These are phyloP conservation scores for Xiphorhynchus elegans DNA, from an alignment of 2,113 vertebrate species.

Conservation along the genomic window DNA sequence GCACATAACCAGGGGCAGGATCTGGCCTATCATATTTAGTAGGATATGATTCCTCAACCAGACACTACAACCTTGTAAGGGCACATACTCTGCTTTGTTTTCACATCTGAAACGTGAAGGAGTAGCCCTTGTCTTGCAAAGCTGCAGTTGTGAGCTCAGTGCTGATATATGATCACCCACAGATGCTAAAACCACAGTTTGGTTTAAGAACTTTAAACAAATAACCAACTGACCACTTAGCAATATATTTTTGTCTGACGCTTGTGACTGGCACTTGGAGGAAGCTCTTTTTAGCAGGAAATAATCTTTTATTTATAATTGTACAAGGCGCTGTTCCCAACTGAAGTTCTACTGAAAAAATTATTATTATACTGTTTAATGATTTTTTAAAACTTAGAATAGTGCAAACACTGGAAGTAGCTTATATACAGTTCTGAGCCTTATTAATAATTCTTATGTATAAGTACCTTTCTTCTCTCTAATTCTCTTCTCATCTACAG, in stretches of 20 bases:
- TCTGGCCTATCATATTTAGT: constrained; percentile 4
- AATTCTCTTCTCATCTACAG: not conserved
- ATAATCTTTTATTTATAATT: not conserved
- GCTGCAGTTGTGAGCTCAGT: not conserved
- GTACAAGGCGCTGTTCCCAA: not conserved
- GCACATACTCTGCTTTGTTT: not conserved
- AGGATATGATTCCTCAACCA: not conserved
- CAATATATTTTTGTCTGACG: not conserved
- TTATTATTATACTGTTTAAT: not conserved
- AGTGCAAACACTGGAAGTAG: not conserved
- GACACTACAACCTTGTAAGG: not conserved
- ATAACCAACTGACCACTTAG: not conserved
- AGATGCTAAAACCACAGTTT: not conserved
- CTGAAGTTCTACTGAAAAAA: not conserved
- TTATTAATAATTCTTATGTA: not conserved
- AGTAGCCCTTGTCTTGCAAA: not conserved
- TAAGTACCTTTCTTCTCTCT: not conserved
- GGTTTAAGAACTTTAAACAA: not conserved
- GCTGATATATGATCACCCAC: not conserved
- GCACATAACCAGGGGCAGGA: not conserved
- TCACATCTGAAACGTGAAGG: not conserved
- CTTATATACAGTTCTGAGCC: not conserved
- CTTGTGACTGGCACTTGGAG: not conserved
- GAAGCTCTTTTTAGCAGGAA: not conserved
- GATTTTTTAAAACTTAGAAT: not conserved